These are phyloP conservation scores for Leistus spinibarbis DNA, from an alignment of 2,888 invertebrate genomes.

Conservation along the genomic window DNA sequence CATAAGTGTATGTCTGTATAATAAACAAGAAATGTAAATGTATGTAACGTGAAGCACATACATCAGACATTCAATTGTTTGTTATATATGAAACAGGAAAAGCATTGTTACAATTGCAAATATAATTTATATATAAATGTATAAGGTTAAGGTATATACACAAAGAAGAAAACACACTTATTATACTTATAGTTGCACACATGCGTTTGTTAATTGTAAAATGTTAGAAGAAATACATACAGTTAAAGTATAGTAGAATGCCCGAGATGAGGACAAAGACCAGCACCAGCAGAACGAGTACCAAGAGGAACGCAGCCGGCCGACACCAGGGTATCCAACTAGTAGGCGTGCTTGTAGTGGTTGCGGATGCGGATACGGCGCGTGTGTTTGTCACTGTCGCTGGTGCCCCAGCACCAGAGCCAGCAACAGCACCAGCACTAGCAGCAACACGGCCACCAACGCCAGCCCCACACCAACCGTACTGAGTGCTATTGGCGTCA, in stretches of 20 bases:
- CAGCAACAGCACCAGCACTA: slow-evolving; percentile 36
- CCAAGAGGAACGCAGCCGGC: slow-evolving; percentile 63
- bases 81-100: too few relatives aligned
- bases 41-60: neutral
- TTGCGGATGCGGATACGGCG: slow-evolving; percentile 38
- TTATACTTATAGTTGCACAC: neutral
- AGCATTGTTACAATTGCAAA: too few relatives aligned
- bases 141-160: too few relatives aligned
- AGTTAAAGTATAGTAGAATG: slow-evolving; percentile 65
- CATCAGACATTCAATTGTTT: too few relatives aligned
- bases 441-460: slow-evolving; percentile 39
- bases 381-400: slow-evolving; percentile 38
- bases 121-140: too few relatives aligned
- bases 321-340: slow-evolving; percentile 61
- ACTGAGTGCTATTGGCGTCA: slow-evolving; percentile 17
- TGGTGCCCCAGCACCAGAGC: slow-evolving; percentile 48
- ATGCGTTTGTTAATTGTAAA: slow-evolving; percentile 27
- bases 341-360: slow-evolving; percentile 45
- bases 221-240: slow-evolving; percentile 61
- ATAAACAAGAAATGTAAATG: neutral
- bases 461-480: slow-evolving; percentile 27
- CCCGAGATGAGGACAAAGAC: slow-evolving; percentile 65
- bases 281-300: slow-evolving; percentile 63
- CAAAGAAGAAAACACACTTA: neutral
- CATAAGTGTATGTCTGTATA: neutral